These are phyloP conservation scores for Listronotus bonariensis DNA, from an alignment of 1,140 invertebrate genomes.

Conservation along the genomic window DNA sequence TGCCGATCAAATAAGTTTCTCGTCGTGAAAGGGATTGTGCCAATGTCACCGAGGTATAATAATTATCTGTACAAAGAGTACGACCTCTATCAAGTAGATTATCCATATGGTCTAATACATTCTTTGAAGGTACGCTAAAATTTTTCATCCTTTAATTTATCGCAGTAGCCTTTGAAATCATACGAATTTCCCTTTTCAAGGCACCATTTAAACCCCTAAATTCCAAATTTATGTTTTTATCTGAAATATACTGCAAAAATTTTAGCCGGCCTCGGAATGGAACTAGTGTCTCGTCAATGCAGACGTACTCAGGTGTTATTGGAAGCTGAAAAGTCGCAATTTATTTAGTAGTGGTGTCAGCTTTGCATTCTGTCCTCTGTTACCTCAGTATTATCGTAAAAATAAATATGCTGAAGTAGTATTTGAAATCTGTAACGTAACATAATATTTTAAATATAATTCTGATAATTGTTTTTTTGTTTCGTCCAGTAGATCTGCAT, in stretches of 20 bases:
- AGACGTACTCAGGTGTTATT: conserved; percentile 49
- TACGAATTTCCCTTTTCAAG: conserved; percentile 51
- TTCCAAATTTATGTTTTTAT: conserved; percentile 55
- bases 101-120: conserved; percentile 41
- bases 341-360: conserved; percentile 45
- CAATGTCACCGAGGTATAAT: conserved; percentile 52
- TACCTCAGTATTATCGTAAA: conserved; percentile 43
- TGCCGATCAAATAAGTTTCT: conserved; percentile 52
- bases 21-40: conserved; percentile 50
- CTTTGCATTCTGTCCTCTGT: conserved; percentile 48
- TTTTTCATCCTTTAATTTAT: conserved; percentile 37
- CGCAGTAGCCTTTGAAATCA: conserved; percentile 50
- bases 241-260: conserved; percentile 54
- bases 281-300: conserved; percentile 55
- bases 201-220: conserved; percentile 56
- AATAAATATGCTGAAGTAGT: conserved; percentile 52
- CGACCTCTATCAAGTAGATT: conserved; percentile 46
- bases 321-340: conserved; percentile 46
- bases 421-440: conserved; percentile 52
- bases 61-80: conserved; percentile 54
- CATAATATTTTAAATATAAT: conserved; percentile 40
- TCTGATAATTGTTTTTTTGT: not conserved
- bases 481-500: no score
- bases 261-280: conserved; percentile 53
- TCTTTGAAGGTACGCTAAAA: conserved; percentile 23